phyloP scores from a whole-genome alignment of 2,113 vertebrate genomes.

The Dromaius novaehollandiae region DNA sequence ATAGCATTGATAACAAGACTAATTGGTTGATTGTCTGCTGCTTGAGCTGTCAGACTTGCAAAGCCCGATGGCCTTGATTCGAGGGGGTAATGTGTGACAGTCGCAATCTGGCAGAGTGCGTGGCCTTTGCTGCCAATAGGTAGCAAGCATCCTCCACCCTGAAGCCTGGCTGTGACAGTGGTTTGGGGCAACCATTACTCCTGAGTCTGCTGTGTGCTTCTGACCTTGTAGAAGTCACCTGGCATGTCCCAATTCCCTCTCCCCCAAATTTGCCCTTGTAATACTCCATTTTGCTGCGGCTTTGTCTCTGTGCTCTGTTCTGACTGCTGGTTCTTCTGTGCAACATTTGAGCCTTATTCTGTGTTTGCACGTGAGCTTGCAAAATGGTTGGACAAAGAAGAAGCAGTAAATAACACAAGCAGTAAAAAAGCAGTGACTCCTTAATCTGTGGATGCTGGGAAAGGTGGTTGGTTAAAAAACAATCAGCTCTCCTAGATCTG shows the following conservation, averaged over 20 bases:
- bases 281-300: no score
- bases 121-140: not conserved
- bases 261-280: not conserved
- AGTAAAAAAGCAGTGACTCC: not conserved
- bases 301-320: not conserved
- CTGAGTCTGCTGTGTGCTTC: accelerated
- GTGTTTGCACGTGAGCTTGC: not conserved
- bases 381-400: not conserved
- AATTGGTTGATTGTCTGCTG: not conserved
- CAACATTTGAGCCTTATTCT: not conserved
- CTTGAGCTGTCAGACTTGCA: not conserved
- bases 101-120: not conserved
- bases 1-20: not conserved
- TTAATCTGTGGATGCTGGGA: not conserved
- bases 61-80: not conserved
- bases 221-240: not conserved
- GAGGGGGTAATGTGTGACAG: not conserved
- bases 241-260: not conserved
- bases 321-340: not conserved
- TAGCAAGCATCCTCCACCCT: not conserved
- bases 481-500: not conserved
- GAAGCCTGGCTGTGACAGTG: accelerated
- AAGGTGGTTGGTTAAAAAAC: not conserved
- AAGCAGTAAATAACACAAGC: no score
- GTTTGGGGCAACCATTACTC: not conserved